Evolutionary conservation across 2,797 vertebrate genomes (phyloP).

Genomic region (Peromyscus melanophrys): DNA sequence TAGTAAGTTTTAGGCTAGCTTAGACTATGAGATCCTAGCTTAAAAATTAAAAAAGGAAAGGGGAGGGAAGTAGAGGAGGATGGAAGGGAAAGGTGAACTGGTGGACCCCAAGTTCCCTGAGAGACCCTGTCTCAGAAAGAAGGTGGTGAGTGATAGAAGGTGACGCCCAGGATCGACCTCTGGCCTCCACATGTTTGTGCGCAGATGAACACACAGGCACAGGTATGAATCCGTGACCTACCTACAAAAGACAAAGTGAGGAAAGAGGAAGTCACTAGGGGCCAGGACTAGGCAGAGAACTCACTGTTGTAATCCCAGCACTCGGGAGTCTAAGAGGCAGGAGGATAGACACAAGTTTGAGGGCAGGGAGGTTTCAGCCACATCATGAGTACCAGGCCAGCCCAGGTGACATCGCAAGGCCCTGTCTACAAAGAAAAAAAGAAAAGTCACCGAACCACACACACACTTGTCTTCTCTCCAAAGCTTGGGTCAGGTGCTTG

Average conservation of each 20-base stretch:
- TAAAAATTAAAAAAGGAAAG: background rate
- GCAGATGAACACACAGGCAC: background rate
- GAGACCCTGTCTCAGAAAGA: background rate
- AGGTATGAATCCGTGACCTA: background rate
- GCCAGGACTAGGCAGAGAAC: background rate
- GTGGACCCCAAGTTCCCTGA: background rate
- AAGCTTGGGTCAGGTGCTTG: conserved; percentile 33
- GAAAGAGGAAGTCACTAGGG: background rate
- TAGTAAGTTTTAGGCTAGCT: background rate
- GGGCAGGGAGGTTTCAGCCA: background rate
- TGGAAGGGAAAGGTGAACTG: background rate
- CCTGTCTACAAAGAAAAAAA: background rate
- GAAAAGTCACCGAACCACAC: background rate
- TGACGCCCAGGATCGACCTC: background rate
- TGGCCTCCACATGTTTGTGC: background rate
- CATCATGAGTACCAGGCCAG: background rate
- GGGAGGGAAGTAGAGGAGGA: background rate
- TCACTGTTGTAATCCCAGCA: background rate
- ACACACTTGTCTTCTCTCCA: background rate
- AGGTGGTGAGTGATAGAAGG: background rate
- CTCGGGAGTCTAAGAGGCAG: background rate
- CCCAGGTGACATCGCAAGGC: background rate
- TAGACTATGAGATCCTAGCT: background rate
- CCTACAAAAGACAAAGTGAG: background rate
- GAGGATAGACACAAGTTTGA: background rate